phyloP scores from a whole-genome alignment of 2,113 vertebrate genomes.

The Cricetomys ansorgei region DNA sequence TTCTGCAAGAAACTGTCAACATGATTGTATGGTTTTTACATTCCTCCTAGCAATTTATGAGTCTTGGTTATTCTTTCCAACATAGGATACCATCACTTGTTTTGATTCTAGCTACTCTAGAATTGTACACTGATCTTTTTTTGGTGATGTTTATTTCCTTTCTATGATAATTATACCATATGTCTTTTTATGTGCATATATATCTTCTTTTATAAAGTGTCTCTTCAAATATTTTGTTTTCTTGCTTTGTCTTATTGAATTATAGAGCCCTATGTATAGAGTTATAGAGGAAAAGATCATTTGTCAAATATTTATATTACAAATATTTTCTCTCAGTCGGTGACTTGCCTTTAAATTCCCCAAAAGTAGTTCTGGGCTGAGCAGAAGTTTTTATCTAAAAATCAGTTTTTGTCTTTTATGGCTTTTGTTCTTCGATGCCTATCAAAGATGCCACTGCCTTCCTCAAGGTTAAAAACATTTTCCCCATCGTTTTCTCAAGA shows the following conservation, averaged over 20 bases:
- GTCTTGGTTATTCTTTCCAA: not conserved
- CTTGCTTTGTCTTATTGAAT: slow-evolving; percentile 31
- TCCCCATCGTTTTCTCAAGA: not conserved
- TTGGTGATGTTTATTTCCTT: slow-evolving; percentile 23
- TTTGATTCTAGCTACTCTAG: not conserved
- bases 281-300: not conserved
- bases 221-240: slow-evolving; percentile 40
- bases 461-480: not conserved
- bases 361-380: not conserved
- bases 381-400: slow-evolving; percentile 51
- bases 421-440: not conserved
- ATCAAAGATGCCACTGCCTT: not conserved
- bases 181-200: slow-evolving; percentile 43
- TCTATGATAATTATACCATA: slow-evolving; percentile 7
- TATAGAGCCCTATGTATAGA: not conserved
- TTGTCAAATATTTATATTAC: slow-evolving; percentile 64
- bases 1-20: slow-evolving; percentile 21
- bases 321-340: slow-evolving; percentile 30
- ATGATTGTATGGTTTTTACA: not conserved
- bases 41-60: slow-evolving; percentile 48
- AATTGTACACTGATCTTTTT: slow-evolving; percentile 36
- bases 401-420: slow-evolving; percentile 19
- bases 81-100: not conserved
- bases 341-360: slow-evolving; percentile 33
- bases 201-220: slow-evolving; percentile 59